A percentile compares a stretch with the other conserved stretches of the same genome.
These are phyloP conservation scores for Cantharis nigra DNA, from an alignment of 2,888 invertebrate species.

Conservation along the genomic window DNA sequence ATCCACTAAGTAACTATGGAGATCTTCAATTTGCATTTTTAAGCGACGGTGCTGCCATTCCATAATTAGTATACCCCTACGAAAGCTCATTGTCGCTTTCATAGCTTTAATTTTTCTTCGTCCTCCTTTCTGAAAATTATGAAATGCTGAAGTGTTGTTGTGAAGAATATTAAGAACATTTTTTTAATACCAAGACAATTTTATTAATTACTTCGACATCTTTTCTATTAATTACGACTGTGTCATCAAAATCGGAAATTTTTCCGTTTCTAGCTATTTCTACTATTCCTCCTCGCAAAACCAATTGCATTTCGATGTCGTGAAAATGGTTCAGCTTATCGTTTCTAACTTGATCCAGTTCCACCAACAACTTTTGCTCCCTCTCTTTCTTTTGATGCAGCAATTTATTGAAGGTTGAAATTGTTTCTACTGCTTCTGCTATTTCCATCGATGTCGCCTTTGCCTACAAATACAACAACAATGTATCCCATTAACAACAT, in stretches of 20 bases:
- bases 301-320: constrained; percentile 63
- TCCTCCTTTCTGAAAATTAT: constrained; percentile 64
- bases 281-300: constrained; percentile 72
- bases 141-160: not conserved
- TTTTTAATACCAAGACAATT: constrained; percentile 59
- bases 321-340: constrained; percentile 48
- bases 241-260: constrained; percentile 64
- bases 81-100: constrained; percentile 68
- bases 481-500: not conserved
- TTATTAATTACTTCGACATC: constrained; percentile 72
- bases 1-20: constrained; percentile 65
- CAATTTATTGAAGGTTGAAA: constrained; percentile 49
- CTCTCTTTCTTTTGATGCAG: constrained; percentile 44
- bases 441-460: constrained; percentile 57
- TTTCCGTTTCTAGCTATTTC: constrained; percentile 66
- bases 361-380: constrained; percentile 37
- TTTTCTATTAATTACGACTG: constrained; percentile 64
- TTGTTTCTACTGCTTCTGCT: constrained; percentile 55
- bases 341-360: constrained; percentile 42
- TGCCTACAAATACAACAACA: constrained; percentile 43
- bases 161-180: not conserved
- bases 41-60: constrained; percentile 77
- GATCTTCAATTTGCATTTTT: constrained; percentile 69
- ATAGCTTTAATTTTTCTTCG: constrained; percentile 69
- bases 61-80: constrained; percentile 66